A percentile compares a stretch with the other conserved stretches of the same genome.
Conservation (phyloP, 2,888 invertebrate genomes). For the Eristalis tenax region DNA sequence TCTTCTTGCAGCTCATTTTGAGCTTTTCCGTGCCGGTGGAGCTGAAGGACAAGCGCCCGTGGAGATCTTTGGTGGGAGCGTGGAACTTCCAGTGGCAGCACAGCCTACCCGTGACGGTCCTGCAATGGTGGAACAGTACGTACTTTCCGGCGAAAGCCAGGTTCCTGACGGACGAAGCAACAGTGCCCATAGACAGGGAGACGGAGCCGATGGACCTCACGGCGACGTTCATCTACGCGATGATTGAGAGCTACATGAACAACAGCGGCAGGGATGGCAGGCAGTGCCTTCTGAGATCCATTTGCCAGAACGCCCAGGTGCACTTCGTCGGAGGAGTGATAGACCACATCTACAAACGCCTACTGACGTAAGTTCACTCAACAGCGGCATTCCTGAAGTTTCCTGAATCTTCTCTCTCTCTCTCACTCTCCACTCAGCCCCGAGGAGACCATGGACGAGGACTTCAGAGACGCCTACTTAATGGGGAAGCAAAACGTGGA, state of each 20-base stretch:
- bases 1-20: conserved; percentile 20
- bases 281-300: conserved; percentile 56
- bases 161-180: not conserved
- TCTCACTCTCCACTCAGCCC: conserved; percentile 25
- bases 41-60: conserved; percentile 16
- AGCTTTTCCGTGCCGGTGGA: conserved; percentile 7
- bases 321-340: conserved; percentile 51
- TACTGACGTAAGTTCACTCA: conserved; percentile 52
- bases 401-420: not conserved
- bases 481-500: conserved; percentile 44
- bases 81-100: conserved; percentile 53
- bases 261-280: conserved; percentile 48
- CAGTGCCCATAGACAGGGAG: not conserved
- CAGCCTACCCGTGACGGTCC: not conserved
- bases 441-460: conserved; percentile 43
- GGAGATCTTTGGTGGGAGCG: conserved; percentile 22
- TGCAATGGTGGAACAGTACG: conserved; percentile 46
- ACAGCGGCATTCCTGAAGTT: not conserved
- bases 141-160: conserved; percentile 12
- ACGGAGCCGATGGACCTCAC: conserved; percentile 23
- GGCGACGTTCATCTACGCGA: conserved; percentile 52
- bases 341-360: conserved; percentile 45
- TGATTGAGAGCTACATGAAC: conserved; percentile 60
- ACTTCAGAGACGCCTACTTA: conserved; percentile 39
- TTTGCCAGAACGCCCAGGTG: conserved; percentile 62